Conservation (phyloP, 2,888 invertebrate species). For the Deilephila porcellus region DNA sequence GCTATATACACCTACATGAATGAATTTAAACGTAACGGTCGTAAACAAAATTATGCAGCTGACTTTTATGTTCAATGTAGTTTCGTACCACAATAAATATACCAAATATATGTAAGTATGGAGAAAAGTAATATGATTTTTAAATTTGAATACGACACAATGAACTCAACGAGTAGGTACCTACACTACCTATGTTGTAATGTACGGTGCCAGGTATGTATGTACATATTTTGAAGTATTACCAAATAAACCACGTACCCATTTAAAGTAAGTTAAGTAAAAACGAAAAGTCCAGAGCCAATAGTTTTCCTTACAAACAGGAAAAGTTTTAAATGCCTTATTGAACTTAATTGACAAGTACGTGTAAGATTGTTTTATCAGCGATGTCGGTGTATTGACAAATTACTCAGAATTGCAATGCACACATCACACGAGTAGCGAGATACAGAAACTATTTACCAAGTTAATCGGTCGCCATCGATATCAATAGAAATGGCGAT, state of each 20-base stretch:
- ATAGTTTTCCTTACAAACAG: not conserved
- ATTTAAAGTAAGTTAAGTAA: too few relatives aligned
- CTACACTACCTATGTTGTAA: not conserved
- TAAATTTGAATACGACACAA: not conserved
- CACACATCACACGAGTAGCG: slow-evolving; percentile 20
- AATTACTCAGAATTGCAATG: slow-evolving; percentile 16
- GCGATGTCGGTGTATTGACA: not conserved
- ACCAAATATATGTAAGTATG: not conserved
- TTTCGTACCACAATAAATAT: not conserved
- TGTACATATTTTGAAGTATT: too few relatives aligned
- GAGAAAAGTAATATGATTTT: not conserved
- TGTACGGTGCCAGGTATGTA: too few relatives aligned
- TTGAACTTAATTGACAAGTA: not conserved
- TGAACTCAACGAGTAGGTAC: not conserved
- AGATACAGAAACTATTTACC: slow-evolving; percentile 30
- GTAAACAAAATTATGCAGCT: slow-evolving; percentile 12
- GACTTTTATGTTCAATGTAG: slow-evolving; percentile 4
- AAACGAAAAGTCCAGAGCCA: not conserved
- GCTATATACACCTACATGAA: slow-evolving; percentile 8
- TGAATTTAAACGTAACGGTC: slow-evolving; percentile 5
- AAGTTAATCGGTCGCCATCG: slow-evolving; percentile 32
- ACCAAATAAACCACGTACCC: too few relatives aligned
- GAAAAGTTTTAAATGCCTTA: not conserved
- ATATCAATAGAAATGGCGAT: slow-evolving; percentile 32
- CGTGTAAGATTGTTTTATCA: slow-evolving; percentile 3